These are phyloP conservation scores for Ecliptopera silaceata DNA, from an alignment of 2,888 invertebrate genomes.

Conservation along the genomic window DNA sequence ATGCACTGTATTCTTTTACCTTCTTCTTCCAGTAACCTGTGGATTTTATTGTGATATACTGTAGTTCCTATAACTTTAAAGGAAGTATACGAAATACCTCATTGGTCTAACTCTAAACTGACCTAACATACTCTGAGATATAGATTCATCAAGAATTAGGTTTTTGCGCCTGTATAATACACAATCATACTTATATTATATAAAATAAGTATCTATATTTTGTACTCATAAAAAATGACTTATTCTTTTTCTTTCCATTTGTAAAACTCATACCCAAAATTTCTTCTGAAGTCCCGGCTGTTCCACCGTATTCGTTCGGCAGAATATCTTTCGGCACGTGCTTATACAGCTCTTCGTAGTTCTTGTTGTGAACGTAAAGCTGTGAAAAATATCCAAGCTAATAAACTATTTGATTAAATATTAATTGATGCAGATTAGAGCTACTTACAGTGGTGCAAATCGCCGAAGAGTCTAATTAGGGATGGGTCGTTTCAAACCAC, in stretches of 20 bases:
- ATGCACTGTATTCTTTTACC: conserved; percentile 72
- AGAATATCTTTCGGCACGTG: conserved; percentile 82
- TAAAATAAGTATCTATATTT: too few species aligned
- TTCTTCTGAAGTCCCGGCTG: conserved; percentile 77
- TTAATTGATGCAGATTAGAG: background rate
- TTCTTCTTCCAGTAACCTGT: conserved; percentile 69
- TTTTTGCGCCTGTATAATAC: too few species aligned
- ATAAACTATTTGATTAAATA: background rate
- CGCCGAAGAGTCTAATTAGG: too few species aligned
- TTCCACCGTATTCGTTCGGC: conserved; percentile 87
- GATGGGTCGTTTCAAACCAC: too few species aligned
- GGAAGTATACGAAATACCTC: too few species aligned
- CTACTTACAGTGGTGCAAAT: too few species aligned
- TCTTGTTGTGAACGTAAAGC: conserved; percentile 80
- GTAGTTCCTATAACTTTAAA: too few species aligned
- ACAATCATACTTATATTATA: too few species aligned
- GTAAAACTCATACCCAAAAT: conserved; percentile 53
- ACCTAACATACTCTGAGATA: too few species aligned
- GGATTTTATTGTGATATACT: conserved; percentile 10
- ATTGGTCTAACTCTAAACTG: too few species aligned
- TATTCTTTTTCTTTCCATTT: background rate
- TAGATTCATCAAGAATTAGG: too few species aligned
- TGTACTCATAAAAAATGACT: too few species aligned
- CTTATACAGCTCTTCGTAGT: conserved; percentile 82
- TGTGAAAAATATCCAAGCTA: conserved; percentile 39